These are phyloP conservation scores for Ibidorhyncha struthersii DNA, from an alignment of 2,113 vertebrate genomes.

Conservation along the genomic window DNA sequence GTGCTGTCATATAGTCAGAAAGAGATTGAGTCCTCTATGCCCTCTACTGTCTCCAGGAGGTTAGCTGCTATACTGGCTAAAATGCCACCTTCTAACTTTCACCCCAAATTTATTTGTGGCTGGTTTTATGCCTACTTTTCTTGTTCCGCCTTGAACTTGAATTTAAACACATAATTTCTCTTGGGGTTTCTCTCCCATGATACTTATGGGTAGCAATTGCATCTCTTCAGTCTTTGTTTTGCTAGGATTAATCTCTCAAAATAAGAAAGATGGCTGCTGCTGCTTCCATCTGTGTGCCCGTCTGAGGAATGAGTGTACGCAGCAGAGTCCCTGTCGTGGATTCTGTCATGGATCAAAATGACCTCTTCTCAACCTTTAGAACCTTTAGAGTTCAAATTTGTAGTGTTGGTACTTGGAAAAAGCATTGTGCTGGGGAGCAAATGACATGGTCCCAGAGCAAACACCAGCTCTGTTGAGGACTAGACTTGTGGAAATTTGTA, in stretches of 20 bases:
- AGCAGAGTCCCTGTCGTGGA: not conserved
- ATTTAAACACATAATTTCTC: not conserved
- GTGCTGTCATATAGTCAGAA: not conserved
- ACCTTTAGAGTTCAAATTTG: not conserved
- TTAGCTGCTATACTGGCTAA: not conserved
- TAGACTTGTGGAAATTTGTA: not conserved
- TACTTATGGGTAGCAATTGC: not conserved
- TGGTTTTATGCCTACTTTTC: not conserved
- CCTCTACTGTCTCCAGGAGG: not conserved
- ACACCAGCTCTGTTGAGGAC: not conserved
- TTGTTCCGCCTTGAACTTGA: not conserved
- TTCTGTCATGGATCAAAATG: not conserved
- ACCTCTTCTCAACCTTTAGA: too few relatives aligned
- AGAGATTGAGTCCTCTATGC: not conserved
- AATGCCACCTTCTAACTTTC: not conserved
- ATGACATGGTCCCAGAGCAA: not conserved
- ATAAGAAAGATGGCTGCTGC: not conserved
- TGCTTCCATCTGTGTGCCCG: not conserved
- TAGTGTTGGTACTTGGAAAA: not conserved
- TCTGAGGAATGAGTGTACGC: not conserved
- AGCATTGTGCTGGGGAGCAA: not conserved
- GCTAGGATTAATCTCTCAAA: not conserved
- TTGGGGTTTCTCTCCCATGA: accelerated
- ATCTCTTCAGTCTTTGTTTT: not conserved
- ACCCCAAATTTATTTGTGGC: not conserved